Evolutionary conservation across 2,113 vertebrate genomes (phyloP).

Genomic region (Prinia subflava): DNA sequence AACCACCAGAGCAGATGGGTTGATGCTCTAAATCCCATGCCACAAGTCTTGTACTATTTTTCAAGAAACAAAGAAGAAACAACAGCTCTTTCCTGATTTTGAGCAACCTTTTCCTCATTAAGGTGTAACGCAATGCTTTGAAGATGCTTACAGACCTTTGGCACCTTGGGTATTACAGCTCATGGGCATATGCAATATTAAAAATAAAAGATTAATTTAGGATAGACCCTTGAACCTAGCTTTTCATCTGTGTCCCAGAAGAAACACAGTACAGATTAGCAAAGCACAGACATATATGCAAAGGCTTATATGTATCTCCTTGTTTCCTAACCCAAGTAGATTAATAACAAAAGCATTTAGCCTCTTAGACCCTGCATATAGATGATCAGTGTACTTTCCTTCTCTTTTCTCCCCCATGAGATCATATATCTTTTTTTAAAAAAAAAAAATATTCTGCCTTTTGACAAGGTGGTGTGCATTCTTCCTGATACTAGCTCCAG

Average conservation of each 20-base stretch:
- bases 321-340: not conserved
- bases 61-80: not conserved
- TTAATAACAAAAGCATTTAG: not conserved
- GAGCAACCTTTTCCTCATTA: not conserved
- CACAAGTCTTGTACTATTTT: not conserved
- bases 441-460: not conserved
- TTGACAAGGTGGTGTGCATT: slow-evolving; percentile 41
- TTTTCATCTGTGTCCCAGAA: not conserved
- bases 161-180: not conserved
- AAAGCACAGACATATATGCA: not conserved
- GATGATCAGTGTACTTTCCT: not conserved
- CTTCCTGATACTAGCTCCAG: slow-evolving; percentile 16
- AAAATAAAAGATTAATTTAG: not conserved
- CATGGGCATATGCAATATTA: not conserved
- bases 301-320: not conserved
- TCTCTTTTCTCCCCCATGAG: not conserved
- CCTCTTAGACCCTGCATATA: not conserved
- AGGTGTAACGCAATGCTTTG: not conserved
- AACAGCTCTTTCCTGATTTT: not conserved
- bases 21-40: not conserved
- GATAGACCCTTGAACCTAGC: not conserved
- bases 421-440: not conserved
- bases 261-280: not conserved
- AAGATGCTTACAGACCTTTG: not conserved
- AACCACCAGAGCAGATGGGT: slow-evolving; percentile 2